These are phyloP conservation scores for Eilema depressum DNA, from an alignment of 2,888 invertebrate species.

Conservation along the genomic window DNA sequence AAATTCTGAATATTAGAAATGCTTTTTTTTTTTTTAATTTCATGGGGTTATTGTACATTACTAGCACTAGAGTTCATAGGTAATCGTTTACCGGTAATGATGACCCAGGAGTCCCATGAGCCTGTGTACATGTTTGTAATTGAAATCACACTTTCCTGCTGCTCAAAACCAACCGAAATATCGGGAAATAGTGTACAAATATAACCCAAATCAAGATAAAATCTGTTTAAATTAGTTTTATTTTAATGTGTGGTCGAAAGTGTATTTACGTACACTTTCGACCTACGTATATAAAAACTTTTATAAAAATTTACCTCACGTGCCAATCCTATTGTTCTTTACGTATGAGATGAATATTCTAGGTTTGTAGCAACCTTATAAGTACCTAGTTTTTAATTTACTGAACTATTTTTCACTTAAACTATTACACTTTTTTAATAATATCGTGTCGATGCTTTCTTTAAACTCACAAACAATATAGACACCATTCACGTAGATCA, in stretches of 20 bases:
- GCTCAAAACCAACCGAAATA: background rate
- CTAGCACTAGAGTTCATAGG: background rate
- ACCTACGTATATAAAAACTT: background rate
- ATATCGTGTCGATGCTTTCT: background rate
- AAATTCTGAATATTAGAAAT: background rate
- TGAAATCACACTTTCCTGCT: background rate
- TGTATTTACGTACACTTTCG: no score
- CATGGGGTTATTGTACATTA: no score
- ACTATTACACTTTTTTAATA: background rate
- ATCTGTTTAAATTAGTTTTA: no score
- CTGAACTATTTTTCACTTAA: background rate
- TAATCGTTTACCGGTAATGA: no score
- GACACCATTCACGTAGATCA: background rate
- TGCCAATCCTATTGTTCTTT: background rate
- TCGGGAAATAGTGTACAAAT: background rate
- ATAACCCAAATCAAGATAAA: no score
- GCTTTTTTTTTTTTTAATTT: no score
- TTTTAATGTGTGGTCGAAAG: no score
- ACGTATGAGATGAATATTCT: background rate
- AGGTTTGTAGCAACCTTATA: background rate
- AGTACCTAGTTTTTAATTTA: background rate
- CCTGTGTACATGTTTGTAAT: conserved; percentile 1
- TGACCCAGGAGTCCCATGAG: no score
- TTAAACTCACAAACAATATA: background rate
- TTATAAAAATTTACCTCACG: background rate